Conservation (phyloP, 2,113 vertebrate genomes). For the Calidris pygmaea region DNA sequence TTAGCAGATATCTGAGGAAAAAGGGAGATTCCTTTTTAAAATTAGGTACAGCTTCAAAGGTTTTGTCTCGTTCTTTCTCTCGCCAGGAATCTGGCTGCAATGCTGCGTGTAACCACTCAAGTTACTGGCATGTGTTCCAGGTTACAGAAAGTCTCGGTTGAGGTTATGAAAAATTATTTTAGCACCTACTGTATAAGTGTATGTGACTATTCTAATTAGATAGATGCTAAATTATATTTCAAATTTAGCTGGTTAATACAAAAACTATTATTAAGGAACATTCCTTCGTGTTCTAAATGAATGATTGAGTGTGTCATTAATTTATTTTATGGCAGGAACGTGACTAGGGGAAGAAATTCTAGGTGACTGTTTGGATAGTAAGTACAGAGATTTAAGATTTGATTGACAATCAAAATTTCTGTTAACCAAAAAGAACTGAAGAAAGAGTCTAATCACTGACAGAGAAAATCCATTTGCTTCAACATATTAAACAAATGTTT, state of each 20-base stretch:
- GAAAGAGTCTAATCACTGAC: constrained; percentile 41
- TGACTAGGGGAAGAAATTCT: constrained; percentile 56
- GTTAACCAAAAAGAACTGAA: constrained; percentile 46
- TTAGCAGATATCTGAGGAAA: neutral
- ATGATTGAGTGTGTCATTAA: constrained; percentile 51
- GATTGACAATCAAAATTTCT: constrained; percentile 64
- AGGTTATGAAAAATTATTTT: constrained; percentile 12
- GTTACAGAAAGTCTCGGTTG: neutral
- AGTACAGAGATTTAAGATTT: constrained; percentile 48
- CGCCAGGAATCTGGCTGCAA: neutral
- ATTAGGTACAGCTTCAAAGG: neutral
- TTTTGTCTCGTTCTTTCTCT: neutral
- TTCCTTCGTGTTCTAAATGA: constrained; percentile 32
- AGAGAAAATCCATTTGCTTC: constrained; percentile 41
- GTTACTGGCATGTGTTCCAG: neutral
- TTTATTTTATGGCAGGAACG: constrained; percentile 53
- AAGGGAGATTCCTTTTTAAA: neutral
- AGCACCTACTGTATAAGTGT: neutral
- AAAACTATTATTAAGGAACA: constrained; percentile 48
- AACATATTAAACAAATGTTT: constrained; percentile 52
- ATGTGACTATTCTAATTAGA: constrained; percentile 7
- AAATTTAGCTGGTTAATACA: constrained; percentile 23
- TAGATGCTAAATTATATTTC: constrained; percentile 29
- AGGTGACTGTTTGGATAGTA: constrained; percentile 46
- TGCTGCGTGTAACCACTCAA: neutral